Evolutionary conservation across 2,797 vertebrate genomes (phyloP).

Genomic region (Onychomys leucogaster): DNA sequence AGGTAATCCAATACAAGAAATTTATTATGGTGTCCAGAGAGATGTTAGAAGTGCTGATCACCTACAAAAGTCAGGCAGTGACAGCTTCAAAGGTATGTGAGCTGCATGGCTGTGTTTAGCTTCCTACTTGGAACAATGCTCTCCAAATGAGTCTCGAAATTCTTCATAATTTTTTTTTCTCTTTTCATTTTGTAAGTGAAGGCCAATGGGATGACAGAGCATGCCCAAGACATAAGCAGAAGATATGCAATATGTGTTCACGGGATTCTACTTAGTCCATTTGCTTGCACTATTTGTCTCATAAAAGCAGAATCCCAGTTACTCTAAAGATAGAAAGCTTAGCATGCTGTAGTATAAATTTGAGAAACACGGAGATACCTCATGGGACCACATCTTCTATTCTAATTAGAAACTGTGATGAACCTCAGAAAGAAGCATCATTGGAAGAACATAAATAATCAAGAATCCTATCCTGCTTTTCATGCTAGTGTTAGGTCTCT

Average conservation of each 20-base stretch:
- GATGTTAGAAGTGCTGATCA: neutral
- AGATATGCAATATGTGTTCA: fast-evolving
- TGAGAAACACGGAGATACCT: neutral
- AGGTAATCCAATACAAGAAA: neutral
- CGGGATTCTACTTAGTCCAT: neutral
- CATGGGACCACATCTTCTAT: neutral
- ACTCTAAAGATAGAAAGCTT: neutral
- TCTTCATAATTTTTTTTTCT: neutral
- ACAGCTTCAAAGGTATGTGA: neutral
- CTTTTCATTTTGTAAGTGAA: neutral
- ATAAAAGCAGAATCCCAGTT: neutral
- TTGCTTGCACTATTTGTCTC: neutral
- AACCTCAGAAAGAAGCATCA: neutral
- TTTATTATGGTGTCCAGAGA: neutral
- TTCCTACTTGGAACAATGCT: neutral
- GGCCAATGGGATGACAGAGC: neutral
- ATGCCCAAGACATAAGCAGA: neutral
- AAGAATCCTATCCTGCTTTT: too few relatives aligned
- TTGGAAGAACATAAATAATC: neutral
- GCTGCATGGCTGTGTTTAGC: neutral
- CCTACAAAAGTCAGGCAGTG: neutral
- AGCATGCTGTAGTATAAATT: neutral
- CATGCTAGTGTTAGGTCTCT: neutral
- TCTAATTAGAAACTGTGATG: neutral
- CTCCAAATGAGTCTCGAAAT: neutral